Evolutionary conservation across 1,140 invertebrate genomes (phyloP).

Genomic region (Microvelia longipes): DNA sequence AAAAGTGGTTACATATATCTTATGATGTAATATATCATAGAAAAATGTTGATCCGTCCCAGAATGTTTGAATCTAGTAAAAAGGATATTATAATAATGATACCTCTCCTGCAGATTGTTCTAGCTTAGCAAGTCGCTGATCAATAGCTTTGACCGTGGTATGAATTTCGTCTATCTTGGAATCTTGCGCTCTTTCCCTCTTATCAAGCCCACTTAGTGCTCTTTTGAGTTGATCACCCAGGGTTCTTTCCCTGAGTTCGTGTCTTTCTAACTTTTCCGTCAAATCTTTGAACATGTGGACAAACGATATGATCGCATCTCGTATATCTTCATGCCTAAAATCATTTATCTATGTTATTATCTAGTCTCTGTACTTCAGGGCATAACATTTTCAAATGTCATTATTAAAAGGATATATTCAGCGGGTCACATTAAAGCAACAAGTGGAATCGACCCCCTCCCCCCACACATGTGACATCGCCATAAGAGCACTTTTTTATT

Average conservation of each 20-base stretch:
- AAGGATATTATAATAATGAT: too few species aligned
- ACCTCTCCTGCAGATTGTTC: neutral
- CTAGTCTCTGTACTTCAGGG: neutral
- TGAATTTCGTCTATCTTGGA: slow-evolving; percentile 16
- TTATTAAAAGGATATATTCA: neutral
- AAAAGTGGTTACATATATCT: too few species aligned
- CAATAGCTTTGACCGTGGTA: neutral
- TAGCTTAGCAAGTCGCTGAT: neutral
- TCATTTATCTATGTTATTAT: neutral
- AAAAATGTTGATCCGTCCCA: too few species aligned
- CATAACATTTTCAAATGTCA: neutral
- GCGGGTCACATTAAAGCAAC: neutral
- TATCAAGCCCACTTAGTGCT: slow-evolving; percentile 49
- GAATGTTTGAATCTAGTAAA: too few species aligned
- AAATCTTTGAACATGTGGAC: slow-evolving; percentile 62
- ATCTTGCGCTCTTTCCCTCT: slow-evolving; percentile 41
- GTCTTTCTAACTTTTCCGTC: slow-evolving; percentile 67
- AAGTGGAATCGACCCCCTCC: too few species aligned
- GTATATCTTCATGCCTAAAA: slow-evolving; percentile 58
- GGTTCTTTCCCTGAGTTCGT: slow-evolving; percentile 62
- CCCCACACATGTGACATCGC: neutral
- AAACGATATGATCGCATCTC: slow-evolving; percentile 61
- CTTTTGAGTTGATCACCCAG: slow-evolving; percentile 64
- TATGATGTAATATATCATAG: too few species aligned
- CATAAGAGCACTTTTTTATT: neutral